Base-by-base conservation (phyloP, 2,113 vertebrate genomes). In the Varanus salvator region DNA sequence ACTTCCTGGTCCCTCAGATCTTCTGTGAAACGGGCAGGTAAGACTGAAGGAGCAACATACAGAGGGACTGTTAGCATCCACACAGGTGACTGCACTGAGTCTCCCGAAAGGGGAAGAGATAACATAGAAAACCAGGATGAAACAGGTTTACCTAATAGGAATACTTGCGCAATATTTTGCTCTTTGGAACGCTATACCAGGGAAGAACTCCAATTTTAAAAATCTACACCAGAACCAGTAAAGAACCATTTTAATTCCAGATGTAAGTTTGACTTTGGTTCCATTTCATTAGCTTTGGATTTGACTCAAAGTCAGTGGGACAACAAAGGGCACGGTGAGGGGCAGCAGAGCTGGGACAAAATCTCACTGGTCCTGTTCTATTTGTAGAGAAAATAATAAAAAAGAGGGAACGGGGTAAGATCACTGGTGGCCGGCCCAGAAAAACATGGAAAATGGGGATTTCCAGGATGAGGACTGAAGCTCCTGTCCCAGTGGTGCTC, bases 1-100 rank as follows among this genome's bases (percentile, higher is more conserved):
- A 85, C 93, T 75, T 92, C 90, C 80, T 97, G 93, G 84, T 96
- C 97, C 94, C 97, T 97, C 91, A 98, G 90, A 60, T 95, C 95
- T 23, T 97, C 95, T 93, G 93, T 97, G 91, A 99, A 98, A 89
- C 90, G 75, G 0, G 86, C 92, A 34, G 96, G 93, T 14, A 95
- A 81, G 69, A 92, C 96, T 97, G 91, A 74, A 93, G 89, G 78
- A 52, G 60, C 91, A 89, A 93, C 23, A 91, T 60, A 93, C 27
- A 93, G 84, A 87, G 84, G 0, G 87, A 81, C n/a, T 92, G n/a
- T 77, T 80, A 1, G 64, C 34, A 29, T 87, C 84, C 0, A 0
- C 12, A 66, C 1, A 6, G 27, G n/a, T 23, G 6, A 4, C 1
- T 25, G 57, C 29, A 19, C 21, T 57, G 2, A 48, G 27, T 38